Evolutionary conservation across 2,888 invertebrate genomes (phyloP).

Genomic region (Tipula vernalis): DNA sequence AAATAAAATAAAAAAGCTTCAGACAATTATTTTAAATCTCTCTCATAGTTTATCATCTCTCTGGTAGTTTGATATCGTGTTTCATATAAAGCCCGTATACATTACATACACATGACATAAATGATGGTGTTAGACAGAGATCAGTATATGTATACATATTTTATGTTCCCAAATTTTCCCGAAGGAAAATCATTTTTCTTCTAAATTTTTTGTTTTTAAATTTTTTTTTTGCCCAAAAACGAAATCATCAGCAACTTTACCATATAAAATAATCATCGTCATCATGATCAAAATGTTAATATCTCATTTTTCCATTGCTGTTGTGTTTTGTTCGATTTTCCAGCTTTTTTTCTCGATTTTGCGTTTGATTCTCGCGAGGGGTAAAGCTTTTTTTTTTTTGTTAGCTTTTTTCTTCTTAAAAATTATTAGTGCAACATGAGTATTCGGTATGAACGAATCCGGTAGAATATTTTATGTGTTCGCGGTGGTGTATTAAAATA

Average conservation of each 20-base stretch:
- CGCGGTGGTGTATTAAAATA: not conserved
- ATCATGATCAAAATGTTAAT: not conserved
- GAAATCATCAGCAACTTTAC: not conserved
- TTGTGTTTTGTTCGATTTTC: not conserved
- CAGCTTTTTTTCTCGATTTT: not conserved
- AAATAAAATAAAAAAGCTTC: not conserved
- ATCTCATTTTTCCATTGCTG: not conserved
- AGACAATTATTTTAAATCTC: constrained; percentile 4
- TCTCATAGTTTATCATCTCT: not conserved
- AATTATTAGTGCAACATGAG: not conserved
- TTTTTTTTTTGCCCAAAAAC: not conserved
- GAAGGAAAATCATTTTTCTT: constrained; percentile 4
- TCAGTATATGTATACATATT: not conserved
- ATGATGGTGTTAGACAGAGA: not conserved
- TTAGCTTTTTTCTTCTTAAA: not conserved
- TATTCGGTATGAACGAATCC: constrained; percentile 4
- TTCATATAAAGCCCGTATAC: not conserved
- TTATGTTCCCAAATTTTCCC: not conserved
- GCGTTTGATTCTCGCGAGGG: not conserved
- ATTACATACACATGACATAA: not conserved
- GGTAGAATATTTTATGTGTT: not conserved
- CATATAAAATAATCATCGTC: not conserved
- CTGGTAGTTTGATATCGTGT: not conserved
- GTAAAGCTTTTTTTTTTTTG: not conserved
- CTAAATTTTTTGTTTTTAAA: not conserved